phyloP scores from a whole-genome alignment of 2,888 invertebrate genomes.

The Drosophila anomelani region DNA sequence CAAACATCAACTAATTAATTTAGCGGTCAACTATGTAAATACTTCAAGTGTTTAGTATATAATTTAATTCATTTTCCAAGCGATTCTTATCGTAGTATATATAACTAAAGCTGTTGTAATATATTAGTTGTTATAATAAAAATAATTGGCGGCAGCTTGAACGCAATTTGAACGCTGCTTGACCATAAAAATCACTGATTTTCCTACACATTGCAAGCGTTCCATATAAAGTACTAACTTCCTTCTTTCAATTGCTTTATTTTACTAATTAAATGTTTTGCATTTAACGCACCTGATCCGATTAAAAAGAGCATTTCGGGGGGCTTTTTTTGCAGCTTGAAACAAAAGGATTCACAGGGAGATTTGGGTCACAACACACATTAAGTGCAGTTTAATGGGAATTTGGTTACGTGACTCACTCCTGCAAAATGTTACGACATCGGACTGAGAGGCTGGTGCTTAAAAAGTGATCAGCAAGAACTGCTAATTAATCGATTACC shows the following conservation, averaged over 20 bases:
- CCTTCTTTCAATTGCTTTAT: constrained; percentile 36
- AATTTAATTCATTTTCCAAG: constrained; percentile 6
- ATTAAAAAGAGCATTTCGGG: constrained; percentile 8
- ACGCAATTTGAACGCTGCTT: constrained; percentile 30
- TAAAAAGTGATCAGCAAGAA: constrained; percentile 16
- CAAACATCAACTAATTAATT: neutral
- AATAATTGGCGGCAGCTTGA: constrained; percentile 29
- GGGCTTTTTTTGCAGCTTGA: constrained; percentile 3
- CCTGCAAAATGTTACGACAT: constrained; percentile 17
- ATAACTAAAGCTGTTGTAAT: neutral
- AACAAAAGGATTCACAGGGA: constrained; percentile 35
- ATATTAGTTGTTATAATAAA: constrained; percentile 24
- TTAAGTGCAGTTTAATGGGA: constrained; percentile 5
- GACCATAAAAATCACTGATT: constrained; percentile 35
- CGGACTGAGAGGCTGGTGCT: neutral
- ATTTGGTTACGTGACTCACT: constrained; percentile 11
- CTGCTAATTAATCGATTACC: constrained; percentile 19
- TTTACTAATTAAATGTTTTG: constrained; percentile 17
- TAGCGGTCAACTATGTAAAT: neutral
- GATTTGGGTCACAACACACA: constrained; percentile 6
- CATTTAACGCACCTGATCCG: constrained; percentile 14
- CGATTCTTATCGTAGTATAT: neutral
- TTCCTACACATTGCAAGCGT: constrained; percentile 19
- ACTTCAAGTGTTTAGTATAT: neutral
- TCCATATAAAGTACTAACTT: constrained; percentile 28